phyloP scores from a whole-genome alignment of 35 echinoderm and acorn worm genomes.

The Apostichopus japonicus region DNA sequence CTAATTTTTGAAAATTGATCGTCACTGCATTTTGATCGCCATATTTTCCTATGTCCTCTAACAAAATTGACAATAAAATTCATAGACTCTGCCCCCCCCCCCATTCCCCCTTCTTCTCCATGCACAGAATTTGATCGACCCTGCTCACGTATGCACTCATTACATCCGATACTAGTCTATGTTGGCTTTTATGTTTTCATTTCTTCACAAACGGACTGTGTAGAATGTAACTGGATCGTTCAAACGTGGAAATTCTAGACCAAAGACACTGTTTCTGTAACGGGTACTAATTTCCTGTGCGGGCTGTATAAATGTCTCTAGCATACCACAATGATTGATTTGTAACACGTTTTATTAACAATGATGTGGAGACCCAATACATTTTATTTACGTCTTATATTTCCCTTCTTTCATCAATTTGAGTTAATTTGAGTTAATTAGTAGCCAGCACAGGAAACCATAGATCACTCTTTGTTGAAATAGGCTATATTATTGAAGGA shows the following conservation, averaged over 20 bases:
- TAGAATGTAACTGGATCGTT: no score
- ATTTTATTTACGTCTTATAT: background rate
- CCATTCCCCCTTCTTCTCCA: no score
- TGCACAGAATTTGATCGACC: no score
- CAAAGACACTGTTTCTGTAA: background rate
- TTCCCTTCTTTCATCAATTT: background rate
- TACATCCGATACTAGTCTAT: no score
- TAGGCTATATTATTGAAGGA: background rate
- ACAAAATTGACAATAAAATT: no score
- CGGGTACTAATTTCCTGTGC: background rate
- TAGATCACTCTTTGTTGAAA: background rate
- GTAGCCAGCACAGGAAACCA: background rate
- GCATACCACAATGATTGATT: background rate
- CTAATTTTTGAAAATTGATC: no score
- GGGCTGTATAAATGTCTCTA: background rate
- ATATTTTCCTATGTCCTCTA: no score
- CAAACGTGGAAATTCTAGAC: background rate
- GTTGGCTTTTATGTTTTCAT: no score
- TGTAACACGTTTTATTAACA: slow-evolving; percentile 1
- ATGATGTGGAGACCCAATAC: background rate
- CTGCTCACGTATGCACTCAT: no score
- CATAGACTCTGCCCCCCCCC: no score
- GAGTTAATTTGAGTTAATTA: background rate
- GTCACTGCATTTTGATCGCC: no score
- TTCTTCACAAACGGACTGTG: no score